Evolutionary conservation across 2,888 invertebrate species (phyloP), one percentile per base, ranked within the genome.

Genomic region (Mallateleia sp.): DNA sequence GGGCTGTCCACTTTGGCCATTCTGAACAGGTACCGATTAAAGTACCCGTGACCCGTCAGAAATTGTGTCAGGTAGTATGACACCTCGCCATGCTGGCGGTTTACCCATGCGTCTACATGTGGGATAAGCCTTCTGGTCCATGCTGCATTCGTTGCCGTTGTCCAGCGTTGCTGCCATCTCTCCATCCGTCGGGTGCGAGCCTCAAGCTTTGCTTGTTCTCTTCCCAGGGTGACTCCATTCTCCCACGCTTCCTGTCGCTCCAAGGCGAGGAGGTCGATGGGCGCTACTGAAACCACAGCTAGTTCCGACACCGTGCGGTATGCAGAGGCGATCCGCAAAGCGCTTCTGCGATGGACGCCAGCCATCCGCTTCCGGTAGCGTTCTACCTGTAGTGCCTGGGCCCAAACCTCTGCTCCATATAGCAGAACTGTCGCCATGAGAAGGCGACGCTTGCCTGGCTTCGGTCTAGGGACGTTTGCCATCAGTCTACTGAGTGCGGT

Each of bases 21-120:
- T 24, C 42, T 7, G 25, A 24, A 24, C 15, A 64, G 25, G 24
- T 64, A 45, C 7, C 20, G 5, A 14, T 9, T 1, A 60, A 60
- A 60, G 20, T 60, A 60, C 2, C 38, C 38, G 28, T 56, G 56
- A 1, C 56, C 25, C 14, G 54, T 58, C 11, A 84, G 42, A 20
- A 84, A 20, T 34, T 78, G 58, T 8, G 58, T 58, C 4, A 58
- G 18, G 18, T 58, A 32, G 18, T 58, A 32, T n/a, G 25, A 11
- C 2, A 58, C 42, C 32, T 90, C 88, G 5, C 89, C 91, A 56
- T 89, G 87, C 20, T 81, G 62, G 5, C 89, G 58, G 6, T 77
- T 18, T 2, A 77, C 64, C 90, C 89, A 91, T 14, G 42, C n/a
- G 3, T 25, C 79, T 0, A 90, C 86, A 0, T 32, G 18, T 25